These are phyloP conservation scores for Micrastur ruficollis DNA, from an alignment of 2,797 vertebrate species.

Conservation along the genomic window DNA sequence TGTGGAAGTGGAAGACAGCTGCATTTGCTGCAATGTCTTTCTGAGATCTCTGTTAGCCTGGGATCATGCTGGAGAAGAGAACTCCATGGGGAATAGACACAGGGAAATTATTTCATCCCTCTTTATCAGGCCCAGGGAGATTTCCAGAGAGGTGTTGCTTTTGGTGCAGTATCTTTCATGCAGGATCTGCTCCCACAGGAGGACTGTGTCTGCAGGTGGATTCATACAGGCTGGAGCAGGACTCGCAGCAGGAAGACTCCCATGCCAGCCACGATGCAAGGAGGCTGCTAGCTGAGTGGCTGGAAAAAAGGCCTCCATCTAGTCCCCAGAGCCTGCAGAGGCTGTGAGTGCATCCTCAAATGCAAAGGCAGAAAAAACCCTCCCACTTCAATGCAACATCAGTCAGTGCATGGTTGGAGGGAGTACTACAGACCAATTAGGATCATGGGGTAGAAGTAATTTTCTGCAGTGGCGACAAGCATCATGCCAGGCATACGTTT, in stretches of 20 bases:
- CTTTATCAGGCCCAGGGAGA: background rate
- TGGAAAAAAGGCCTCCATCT: background rate
- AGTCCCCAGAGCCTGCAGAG: background rate
- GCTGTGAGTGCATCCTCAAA: background rate
- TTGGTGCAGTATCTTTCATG: background rate
- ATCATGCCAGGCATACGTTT: background rate
- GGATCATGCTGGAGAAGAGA: background rate
- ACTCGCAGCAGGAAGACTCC: background rate
- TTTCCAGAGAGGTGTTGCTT: background rate
- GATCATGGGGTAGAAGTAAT: background rate
- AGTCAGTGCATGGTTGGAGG: background rate
- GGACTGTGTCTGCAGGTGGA: background rate
- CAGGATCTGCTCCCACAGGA: background rate
- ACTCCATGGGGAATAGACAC: fast-evolving
- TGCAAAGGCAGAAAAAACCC: background rate
- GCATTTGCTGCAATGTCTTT: background rate
- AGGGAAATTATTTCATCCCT: background rate
- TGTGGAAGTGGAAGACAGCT: background rate
- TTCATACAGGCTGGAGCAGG: background rate
- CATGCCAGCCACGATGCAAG: background rate
- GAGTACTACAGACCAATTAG: background rate
- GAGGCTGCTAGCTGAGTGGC: background rate
- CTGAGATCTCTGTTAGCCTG: background rate
- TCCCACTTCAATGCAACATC: background rate
- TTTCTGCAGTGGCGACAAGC: background rate